Evolutionary conservation across 2,888 invertebrate genomes (phyloP).

Genomic region (Drosophila seclusa): DNA sequence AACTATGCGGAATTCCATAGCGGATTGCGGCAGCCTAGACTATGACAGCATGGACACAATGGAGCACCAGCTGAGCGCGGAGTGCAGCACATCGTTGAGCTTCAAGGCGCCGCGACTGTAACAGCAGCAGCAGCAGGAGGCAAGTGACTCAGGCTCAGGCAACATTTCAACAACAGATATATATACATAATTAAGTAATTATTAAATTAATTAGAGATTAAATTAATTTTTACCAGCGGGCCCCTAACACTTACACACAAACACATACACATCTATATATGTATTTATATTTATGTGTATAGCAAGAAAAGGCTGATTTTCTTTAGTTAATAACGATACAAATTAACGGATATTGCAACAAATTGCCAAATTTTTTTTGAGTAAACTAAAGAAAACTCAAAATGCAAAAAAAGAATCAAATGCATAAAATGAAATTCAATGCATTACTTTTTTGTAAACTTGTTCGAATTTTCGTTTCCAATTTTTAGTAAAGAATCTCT

Average conservation of each 20-base stretch:
- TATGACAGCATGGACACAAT: conserved; percentile 64
- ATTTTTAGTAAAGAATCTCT: conserved; percentile 62
- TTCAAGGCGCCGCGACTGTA: conserved; percentile 76
- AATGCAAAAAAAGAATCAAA: conserved; percentile 4
- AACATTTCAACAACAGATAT: conserved; percentile 43
- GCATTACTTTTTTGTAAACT: conserved; percentile 46
- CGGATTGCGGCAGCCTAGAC: conserved; percentile 70
- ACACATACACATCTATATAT: conserved; percentile 32
- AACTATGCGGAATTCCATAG: conserved; percentile 81
- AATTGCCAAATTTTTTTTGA: conserved; percentile 81
- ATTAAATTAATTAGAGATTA: conserved; percentile 28
- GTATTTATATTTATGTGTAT: conserved; percentile 71
- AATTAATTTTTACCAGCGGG: conserved; percentile 16
- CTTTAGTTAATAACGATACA: conserved; percentile 72
- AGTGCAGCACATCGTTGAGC: conserved; percentile 68
- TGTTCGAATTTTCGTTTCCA: conserved; percentile 28
- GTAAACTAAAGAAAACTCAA: conserved; percentile 31
- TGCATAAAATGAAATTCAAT: conserved; percentile 29
- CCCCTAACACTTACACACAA: conserved; percentile 12
- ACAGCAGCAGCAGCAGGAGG: conserved; percentile 48
- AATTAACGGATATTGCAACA: conserved; percentile 70
- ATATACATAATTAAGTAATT: conserved; percentile 23
- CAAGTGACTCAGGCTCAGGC: conserved; percentile 48
- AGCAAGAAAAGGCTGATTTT: conserved; percentile 83
- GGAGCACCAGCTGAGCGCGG: conserved; percentile 66